Evolutionary conservation across 2,797 vertebrate genomes (phyloP).

Genomic region (Decapterus maruadsi): DNA sequence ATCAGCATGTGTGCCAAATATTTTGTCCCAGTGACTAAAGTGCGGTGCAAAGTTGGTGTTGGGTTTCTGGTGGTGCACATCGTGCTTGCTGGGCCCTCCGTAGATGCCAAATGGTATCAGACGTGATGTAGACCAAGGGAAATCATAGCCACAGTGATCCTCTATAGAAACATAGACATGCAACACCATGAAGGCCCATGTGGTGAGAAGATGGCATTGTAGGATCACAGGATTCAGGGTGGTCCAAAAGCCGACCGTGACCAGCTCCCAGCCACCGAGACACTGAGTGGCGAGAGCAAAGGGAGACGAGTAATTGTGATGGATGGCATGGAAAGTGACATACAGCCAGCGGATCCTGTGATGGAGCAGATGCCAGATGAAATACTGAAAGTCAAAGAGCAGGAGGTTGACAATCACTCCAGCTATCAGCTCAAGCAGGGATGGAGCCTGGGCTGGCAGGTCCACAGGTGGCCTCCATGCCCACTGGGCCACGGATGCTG

Average conservation of each 20-base stretch:
- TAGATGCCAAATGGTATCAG: conserved; percentile 79
- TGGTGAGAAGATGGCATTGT: conserved; percentile 81
- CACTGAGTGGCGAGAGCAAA: conserved; percentile 82
- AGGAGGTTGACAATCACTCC: conserved; percentile 82
- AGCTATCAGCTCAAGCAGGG: conserved; percentile 69
- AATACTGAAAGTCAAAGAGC: conserved; percentile 87
- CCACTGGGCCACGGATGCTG: conserved; percentile 84
- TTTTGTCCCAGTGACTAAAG: conserved; percentile 83
- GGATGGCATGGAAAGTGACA: conserved; percentile 82
- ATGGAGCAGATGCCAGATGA: conserved; percentile 85
- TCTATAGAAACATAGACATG: conserved; percentile 82
- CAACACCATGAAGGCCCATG: conserved; percentile 81
- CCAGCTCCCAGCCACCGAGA: conserved; percentile 80
- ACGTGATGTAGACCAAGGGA: conserved; percentile 82
- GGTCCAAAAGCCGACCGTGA: conserved; percentile 83
- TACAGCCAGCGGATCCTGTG: conserved; percentile 82
- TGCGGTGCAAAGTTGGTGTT: conserved; percentile 82
- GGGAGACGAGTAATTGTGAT: conserved; percentile 78
- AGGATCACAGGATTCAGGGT: conserved; percentile 80
- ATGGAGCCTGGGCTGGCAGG: conserved; percentile 77
- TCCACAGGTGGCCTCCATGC: conserved; percentile 81
- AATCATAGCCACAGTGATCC: conserved; percentile 84
- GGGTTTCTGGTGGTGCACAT: conserved; percentile 83
- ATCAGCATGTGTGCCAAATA: conserved; percentile 81
- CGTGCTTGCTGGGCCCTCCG: conserved; percentile 80